Percentiles rank a stretch among this genome's conserved stretches.
Evolutionary conservation across 2,113 vertebrate genomes (phyloP).

Genomic region (Geothlypis trichas): DNA sequence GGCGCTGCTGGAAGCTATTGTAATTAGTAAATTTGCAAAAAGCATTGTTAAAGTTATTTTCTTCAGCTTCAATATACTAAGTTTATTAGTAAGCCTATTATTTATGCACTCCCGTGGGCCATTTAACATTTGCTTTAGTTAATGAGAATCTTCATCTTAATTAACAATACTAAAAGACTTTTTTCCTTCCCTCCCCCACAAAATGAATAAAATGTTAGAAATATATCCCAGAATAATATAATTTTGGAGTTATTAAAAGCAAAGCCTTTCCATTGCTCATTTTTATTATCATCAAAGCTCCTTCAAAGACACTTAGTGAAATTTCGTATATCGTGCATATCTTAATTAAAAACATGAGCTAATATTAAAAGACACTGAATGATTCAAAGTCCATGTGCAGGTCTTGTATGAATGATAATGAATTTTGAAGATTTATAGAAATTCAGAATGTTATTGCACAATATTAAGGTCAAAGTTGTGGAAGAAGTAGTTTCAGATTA

Average conservation of each 20-base stretch:
- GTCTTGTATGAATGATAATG: neutral
- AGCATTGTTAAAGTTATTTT: constrained; percentile 54
- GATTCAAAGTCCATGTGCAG: neutral
- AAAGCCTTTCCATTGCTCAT: neutral
- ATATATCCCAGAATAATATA: constrained; percentile 10
- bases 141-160: constrained; percentile 62
- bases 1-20: constrained; percentile 17
- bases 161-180: constrained; percentile 38
- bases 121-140: constrained; percentile 57
- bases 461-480: neutral
- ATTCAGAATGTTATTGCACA: neutral
- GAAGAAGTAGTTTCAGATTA: neutral
- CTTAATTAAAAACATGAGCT: constrained; percentile 42
- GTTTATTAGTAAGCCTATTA: constrained; percentile 54
- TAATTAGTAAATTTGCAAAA: constrained; percentile 59
- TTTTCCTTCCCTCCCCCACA: neutral
- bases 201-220: neutral
- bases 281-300: constrained; percentile 44
- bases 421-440: neutral
- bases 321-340: neutral
- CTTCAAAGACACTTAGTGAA: constrained; percentile 1
- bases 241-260: constrained; percentile 27
- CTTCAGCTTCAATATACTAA: neutral
- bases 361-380: neutral
- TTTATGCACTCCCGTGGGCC: constrained; percentile 30